Conservation (phyloP, 2,888 invertebrate species). For the Lasioglossum villosulum region DNA sequence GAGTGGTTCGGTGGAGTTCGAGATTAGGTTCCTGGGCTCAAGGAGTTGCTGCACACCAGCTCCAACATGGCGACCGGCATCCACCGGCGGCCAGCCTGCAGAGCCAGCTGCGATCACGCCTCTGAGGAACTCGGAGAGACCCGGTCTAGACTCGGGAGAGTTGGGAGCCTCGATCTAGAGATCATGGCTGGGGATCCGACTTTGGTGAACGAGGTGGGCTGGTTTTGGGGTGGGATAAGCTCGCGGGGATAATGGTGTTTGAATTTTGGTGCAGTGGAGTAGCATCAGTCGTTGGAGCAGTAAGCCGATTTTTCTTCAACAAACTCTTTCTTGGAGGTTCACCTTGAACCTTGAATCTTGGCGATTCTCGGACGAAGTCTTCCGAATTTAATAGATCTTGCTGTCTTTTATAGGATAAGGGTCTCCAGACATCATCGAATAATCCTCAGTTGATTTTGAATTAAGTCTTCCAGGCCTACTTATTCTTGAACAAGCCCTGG, state of each 20-base stretch:
- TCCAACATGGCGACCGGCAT: conserved; percentile 73
- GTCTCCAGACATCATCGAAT: neutral
- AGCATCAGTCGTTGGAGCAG: neutral
- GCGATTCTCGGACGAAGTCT: neutral
- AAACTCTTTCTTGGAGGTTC: neutral
- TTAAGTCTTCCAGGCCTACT: neutral
- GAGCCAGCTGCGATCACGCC: conserved; percentile 42
- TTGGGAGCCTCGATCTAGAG: neutral
- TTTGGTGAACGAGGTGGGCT: neutral
- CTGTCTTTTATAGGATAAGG: neutral
- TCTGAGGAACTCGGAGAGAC: neutral
- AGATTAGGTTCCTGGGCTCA: conserved; percentile 75
- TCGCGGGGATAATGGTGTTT: neutral
- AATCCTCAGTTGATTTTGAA: neutral
- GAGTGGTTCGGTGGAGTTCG: neutral
- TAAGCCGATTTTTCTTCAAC: neutral
- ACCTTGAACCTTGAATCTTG: neutral
- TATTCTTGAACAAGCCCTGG: neutral
- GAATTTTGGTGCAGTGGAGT: neutral
- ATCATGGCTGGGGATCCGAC: conserved; percentile 1
- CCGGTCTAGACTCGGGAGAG: neutral
- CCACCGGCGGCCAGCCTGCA: conserved; percentile 46
- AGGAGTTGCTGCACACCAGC: conserved; percentile 79
- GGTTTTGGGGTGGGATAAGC: neutral
- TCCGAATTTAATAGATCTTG: neutral